phyloP scores from a whole-genome alignment of 2,797 vertebrate genomes.

The Mus spretus region DNA sequence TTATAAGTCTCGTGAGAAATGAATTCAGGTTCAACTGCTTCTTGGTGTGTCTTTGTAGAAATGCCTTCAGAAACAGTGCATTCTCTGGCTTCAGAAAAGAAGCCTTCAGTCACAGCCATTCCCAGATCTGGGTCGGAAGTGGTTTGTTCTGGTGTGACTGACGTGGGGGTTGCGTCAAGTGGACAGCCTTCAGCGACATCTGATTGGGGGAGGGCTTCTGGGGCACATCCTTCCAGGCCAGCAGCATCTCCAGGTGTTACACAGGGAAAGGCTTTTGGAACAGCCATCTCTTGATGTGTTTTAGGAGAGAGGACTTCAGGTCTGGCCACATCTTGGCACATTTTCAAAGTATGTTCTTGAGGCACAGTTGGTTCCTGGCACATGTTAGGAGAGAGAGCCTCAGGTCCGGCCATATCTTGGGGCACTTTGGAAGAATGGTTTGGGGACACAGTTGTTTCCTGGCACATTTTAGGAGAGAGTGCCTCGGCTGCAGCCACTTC shows the following conservation, averaged over 20 bases:
- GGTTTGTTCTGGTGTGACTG: conserved; percentile 28
- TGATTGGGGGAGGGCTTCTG: not conserved
- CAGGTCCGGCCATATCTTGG: not conserved
- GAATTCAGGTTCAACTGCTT: conserved; percentile 47
- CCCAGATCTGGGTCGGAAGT: conserved; percentile 42
- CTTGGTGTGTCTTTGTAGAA: conserved; percentile 61
- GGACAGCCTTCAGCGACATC: conserved; percentile 1
- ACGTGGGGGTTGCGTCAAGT: not conserved
- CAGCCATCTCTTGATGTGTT: conserved; percentile 22
- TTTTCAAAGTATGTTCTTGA: conserved; percentile 52
- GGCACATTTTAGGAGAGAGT: not conserved
- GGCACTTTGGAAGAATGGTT: conserved; percentile 35
- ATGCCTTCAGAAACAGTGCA: conserved; percentile 52
- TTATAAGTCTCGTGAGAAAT: conserved; percentile 21
- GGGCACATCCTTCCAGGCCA: not conserved
- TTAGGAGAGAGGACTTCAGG: conserved; percentile 15
- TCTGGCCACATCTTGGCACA: not conserved
- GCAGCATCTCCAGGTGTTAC: conserved; percentile 47
- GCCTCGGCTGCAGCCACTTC: not conserved
- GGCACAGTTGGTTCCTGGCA: not conserved
- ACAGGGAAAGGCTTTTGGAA: conserved; percentile 12
- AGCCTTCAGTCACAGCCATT: conserved; percentile 6
- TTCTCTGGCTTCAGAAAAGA: conserved; percentile 52
- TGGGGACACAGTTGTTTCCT: conserved; percentile 24
- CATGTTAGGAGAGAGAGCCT: not conserved